Evolutionary conservation across 1,140 invertebrate genomes (phyloP).

Genomic region (Colletes latitarsis): DNA sequence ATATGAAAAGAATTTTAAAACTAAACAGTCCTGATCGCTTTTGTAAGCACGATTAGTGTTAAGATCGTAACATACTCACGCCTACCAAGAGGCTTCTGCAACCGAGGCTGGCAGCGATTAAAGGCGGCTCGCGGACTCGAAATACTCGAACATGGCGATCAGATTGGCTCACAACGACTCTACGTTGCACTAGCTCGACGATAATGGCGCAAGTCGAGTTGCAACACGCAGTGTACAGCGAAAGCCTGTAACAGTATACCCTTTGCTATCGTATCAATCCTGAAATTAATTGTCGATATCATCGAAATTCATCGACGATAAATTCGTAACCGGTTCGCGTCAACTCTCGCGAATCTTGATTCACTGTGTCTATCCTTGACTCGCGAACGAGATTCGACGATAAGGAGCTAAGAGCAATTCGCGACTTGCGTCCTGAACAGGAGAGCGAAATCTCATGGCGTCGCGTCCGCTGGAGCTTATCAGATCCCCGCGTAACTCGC

Average conservation of each 20-base stretch:
- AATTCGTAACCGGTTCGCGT: neutral
- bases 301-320: neutral
- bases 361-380: no score
- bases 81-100: neutral
- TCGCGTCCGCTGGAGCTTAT: neutral
- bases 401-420: neutral
- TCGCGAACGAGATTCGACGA: neutral
- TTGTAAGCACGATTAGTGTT: no score
- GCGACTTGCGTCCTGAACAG: neutral
- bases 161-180: slow-evolving; percentile 6
- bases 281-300: neutral
- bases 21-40: no score
- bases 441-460: neutral
- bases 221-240: neutral
- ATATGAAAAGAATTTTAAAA: no score
- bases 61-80: neutral
- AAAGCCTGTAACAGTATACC: slow-evolving; percentile 14
- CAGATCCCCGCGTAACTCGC: neutral
- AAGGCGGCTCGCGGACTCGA: slow-evolving; percentile 15
- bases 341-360: neutral
- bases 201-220: slow-evolving; percentile 27
- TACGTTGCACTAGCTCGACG: slow-evolving; percentile 18
- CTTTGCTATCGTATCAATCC: neutral
- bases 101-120: slow-evolving; percentile 12
- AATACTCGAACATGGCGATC: slow-evolving; percentile 33